Evolutionary conservation across 2,888 invertebrate species (phyloP).

Genomic region (Ypsolopha sequella): DNA sequence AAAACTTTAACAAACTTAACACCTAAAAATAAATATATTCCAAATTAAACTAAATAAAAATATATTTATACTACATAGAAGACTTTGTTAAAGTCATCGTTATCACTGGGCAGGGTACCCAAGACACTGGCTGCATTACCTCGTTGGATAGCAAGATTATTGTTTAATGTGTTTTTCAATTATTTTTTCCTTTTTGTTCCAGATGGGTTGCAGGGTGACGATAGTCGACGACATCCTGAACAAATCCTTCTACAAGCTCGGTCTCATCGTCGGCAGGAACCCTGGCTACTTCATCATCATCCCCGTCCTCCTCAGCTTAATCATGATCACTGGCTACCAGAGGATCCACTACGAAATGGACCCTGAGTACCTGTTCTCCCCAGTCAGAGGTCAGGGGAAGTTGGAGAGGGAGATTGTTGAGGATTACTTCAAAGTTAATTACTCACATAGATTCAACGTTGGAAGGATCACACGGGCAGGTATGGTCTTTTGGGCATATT

Average conservation of each 20-base stretch:
- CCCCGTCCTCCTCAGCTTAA: constrained; percentile 83
- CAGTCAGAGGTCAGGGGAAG: constrained; percentile 88
- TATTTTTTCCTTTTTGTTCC: constrained; percentile 8
- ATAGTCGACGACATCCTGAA: constrained; percentile 86
- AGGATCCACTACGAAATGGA: constrained; percentile 90
- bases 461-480: constrained; percentile 91
- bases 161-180: too few species aligned
- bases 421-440: constrained; percentile 88
- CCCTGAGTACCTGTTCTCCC: constrained; percentile 93
- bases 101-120: too few species aligned
- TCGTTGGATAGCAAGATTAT: too few species aligned
- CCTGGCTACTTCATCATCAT: constrained; percentile 92
- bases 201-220: constrained; percentile 82
- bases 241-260: constrained; percentile 84
- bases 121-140: too few species aligned
- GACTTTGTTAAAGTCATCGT: too few species aligned
- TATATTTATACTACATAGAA: too few species aligned
- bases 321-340: constrained; percentile 91
- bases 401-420: constrained; percentile 85
- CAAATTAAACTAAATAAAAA: too few species aligned
- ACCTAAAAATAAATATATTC: too few species aligned
- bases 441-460: constrained; percentile 86
- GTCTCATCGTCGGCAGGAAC: constrained; percentile 81
- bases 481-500: constrained; percentile 35
- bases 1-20: too few species aligned